Conservation (phyloP, 2,113 vertebrate genomes). For the Sander lucioperca region DNA sequence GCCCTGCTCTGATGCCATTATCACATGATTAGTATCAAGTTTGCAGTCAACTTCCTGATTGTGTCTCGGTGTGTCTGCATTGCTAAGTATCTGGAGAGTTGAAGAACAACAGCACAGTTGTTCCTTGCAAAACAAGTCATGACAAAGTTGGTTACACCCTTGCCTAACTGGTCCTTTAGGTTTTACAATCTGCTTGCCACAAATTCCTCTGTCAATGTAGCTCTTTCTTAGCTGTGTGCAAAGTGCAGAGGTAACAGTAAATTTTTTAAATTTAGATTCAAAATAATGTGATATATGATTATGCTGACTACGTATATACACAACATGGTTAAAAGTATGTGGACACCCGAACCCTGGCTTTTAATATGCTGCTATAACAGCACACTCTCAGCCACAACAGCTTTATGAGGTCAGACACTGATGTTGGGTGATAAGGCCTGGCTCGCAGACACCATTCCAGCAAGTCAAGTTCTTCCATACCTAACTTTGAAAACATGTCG, state of each 20-base stretch:
- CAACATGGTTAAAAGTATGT: background rate
- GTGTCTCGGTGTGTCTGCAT: background rate
- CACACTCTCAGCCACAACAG: background rate
- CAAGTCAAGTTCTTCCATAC: slow-evolving; percentile 18
- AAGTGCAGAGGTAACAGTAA: background rate
- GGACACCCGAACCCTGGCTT: background rate
- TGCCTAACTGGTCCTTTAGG: slow-evolving; percentile 26
- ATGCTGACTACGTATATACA: background rate
- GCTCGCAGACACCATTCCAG: background rate
- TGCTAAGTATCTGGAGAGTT: background rate
- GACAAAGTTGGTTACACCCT: slow-evolving; percentile 38
- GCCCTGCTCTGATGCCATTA: background rate
- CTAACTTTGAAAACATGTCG: background rate
- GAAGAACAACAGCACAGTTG: slow-evolving; percentile 18
- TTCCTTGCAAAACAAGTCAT: slow-evolving; percentile 36
- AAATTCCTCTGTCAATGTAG: slow-evolving; percentile 6
- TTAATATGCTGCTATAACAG: background rate
- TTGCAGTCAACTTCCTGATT: slow-evolving; percentile 12
- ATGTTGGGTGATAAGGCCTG: background rate
- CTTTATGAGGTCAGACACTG: background rate
- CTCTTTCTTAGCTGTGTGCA: background rate
- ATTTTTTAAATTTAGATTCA: too few species aligned
- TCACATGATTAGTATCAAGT: slow-evolving; percentile 37
- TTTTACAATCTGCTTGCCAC: slow-evolving; percentile 18
- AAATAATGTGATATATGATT: background rate